Evolutionary conservation across 2,113 vertebrate species (phyloP), one percentile per base, ranked within the genome.

Genomic region (Saguinus imperator): DNA sequence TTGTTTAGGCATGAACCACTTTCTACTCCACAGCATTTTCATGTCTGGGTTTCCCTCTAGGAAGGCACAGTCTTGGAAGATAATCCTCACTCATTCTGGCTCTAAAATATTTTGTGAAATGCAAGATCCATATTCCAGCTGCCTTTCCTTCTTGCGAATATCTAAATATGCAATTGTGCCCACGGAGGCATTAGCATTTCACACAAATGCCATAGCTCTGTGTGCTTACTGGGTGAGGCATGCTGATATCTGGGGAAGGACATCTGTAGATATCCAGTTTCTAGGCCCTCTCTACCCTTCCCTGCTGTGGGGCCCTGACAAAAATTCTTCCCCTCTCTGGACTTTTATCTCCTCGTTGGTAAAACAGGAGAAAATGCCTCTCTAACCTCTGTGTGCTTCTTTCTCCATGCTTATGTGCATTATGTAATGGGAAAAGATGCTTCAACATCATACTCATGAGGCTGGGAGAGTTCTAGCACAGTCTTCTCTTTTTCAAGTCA

Each of bases 21-120:
- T 66, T 52, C 25, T 17, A 10, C 79, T 84, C 43, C 4, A 11
- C 8, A 43, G 40, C 55, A 40, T 68, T 88, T 79, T 23, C 61
- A 17, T 40, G 61, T 32, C 88, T 77, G 18, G 55, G 8, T 85
- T 94, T 75, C 50, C 40, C 77, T 83, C 50, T 64, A 77, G 58
- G 45, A 82, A 87, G 68, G 37, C 73, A 64, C 61, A 45, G 11
- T 48, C 86, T 95, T 52, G 27, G 85, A 61, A 94, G 66, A 91
- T 64, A 91, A 48, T 85, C 80, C 58, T 88, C 91, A 25, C 66
- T 79, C 29, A n/a, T 66, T 48, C 66, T 57, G 66, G 58, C 45
- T 92, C 91, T 89, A 66, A 76, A 84, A 91, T 90, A 77, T 66
- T 90, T 70, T 81, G 93, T 92, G 84, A 94, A 94, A 77, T 96